A percentile compares a stretch with the other conserved stretches of the same genome.
Evolutionary conservation across 1,140 invertebrate genomes (phyloP).

Genomic region (Drosophila repleta): DNA sequence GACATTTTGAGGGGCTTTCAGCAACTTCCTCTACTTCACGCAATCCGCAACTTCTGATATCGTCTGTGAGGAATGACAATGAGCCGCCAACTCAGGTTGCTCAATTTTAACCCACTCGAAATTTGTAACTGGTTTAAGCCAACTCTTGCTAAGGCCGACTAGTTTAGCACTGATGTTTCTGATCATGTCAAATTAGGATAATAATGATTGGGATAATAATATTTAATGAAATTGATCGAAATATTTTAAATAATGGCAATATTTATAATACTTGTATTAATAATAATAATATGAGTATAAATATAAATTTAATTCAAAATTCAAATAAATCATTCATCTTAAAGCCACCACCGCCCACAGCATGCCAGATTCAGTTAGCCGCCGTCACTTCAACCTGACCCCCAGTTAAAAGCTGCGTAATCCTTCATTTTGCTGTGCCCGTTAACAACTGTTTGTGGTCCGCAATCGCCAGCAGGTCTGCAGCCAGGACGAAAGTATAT

Average conservation of each 20-base stretch:
- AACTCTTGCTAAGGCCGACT: too few relatives aligned
- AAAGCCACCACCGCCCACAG: too few relatives aligned
- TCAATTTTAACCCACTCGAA: neutral
- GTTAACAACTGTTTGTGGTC: neutral
- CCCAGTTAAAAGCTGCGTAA: neutral
- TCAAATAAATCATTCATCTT: too few relatives aligned
- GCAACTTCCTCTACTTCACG: constrained; percentile 18
- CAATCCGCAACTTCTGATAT: too few relatives aligned
- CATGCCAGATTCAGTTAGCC: neutral
- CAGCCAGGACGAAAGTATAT: constrained; percentile 18
- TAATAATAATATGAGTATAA: neutral
- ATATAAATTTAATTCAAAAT: neutral
- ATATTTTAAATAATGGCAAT: too few relatives aligned
- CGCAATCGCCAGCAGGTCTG: constrained; percentile 7
- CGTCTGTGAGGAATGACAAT: constrained; percentile 28
- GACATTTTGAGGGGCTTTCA: constrained; percentile 41
- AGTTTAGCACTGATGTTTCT: too few relatives aligned
- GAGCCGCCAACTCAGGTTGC: neutral
- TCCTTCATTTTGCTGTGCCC: constrained; percentile 4
- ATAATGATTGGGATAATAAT: neutral
- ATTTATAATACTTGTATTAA: too few relatives aligned
- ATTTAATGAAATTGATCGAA: too few relatives aligned
- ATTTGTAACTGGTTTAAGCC: too few relatives aligned
- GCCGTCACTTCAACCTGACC: neutral
- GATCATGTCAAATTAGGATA: too few relatives aligned